These are phyloP conservation scores for Cosmia trapezina DNA, from an alignment of 2,888 invertebrate genomes.

Conservation along the genomic window DNA sequence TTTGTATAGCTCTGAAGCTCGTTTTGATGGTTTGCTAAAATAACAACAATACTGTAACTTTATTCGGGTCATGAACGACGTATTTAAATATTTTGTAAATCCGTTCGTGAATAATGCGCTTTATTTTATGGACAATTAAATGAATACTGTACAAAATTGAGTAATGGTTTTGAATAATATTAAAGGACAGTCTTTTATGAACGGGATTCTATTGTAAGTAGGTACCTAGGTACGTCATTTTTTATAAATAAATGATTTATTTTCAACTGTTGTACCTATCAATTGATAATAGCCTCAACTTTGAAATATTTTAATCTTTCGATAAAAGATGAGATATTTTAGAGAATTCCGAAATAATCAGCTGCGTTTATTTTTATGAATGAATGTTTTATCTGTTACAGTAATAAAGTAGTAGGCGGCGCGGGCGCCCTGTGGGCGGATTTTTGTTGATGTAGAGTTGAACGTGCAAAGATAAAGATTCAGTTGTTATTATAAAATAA, in stretches of 20 bases:
- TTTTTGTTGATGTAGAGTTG: constrained; percentile 19
- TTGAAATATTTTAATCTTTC: background rate
- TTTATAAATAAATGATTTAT: background rate
- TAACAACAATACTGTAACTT: constrained; percentile 58
- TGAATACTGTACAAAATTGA: constrained; percentile 76
- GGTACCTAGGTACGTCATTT: no score
- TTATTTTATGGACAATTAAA: constrained; percentile 83
- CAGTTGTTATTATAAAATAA: background rate
- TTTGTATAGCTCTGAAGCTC: constrained; percentile 25
- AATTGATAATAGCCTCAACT: no score
- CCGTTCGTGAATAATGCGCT: constrained; percentile 72
- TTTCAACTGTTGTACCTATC: background rate
- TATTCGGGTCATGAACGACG: constrained; percentile 80
- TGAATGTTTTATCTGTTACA: constrained; percentile 37
- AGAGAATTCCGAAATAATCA: constrained; percentile 11
- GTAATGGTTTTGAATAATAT: constrained; percentile 59
- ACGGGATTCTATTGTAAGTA: background rate
- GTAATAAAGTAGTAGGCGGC: constrained; percentile 26
- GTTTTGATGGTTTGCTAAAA: constrained; percentile 46
- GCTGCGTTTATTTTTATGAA: constrained; percentile 35
- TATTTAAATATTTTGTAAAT: constrained; percentile 78
- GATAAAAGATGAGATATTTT: background rate
- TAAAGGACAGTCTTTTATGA: constrained; percentile 43
- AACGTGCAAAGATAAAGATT: constrained; percentile 25
- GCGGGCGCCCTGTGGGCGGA: constrained; percentile 9